These are phyloP conservation scores for Sinonovacula constricta DNA, from an alignment of 1,140 invertebrate species.

Conservation along the genomic window DNA sequence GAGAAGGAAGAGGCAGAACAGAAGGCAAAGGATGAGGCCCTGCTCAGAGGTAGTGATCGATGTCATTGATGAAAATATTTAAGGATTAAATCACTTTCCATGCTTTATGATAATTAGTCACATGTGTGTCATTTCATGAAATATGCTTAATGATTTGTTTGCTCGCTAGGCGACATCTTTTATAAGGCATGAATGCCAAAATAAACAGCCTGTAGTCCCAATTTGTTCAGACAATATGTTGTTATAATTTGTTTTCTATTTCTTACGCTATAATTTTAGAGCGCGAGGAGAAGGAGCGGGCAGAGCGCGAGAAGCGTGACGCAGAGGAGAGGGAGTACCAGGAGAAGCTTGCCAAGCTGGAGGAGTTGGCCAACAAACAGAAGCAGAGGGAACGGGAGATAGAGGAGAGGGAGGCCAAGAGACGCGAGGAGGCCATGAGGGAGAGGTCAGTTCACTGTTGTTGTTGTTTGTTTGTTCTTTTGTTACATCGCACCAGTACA, in stretches of 20 bases:
- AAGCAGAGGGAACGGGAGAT: slow-evolving; percentile 86
- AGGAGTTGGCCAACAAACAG: slow-evolving; percentile 73
- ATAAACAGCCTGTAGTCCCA: too few species aligned
- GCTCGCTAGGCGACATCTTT: too few species aligned
- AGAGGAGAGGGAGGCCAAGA: slow-evolving; percentile 84
- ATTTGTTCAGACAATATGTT: too few species aligned
- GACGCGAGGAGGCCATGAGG: slow-evolving; percentile 71
- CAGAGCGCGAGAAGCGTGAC: slow-evolving; percentile 72
- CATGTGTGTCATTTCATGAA: too few species aligned
- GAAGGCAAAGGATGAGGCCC: slow-evolving; percentile 82
- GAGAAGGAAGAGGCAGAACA: slow-evolving; percentile 79
- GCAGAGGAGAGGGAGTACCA: slow-evolving; percentile 76
- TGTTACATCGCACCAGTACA: too few species aligned
- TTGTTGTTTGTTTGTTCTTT: too few species aligned
- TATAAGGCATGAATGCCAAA: too few species aligned
- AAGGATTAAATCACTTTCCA: too few species aligned
- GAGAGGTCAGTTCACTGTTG: neutral
- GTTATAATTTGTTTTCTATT: too few species aligned
- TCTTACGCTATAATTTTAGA: slow-evolving; percentile 65
- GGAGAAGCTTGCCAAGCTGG: slow-evolving; percentile 77
- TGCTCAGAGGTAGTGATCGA: slow-evolving; percentile 81
- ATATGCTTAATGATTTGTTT: too few species aligned
- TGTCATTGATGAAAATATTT: too few species aligned
- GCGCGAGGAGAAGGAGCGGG: slow-evolving; percentile 73
- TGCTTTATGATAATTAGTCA: too few species aligned